Conservation (phyloP, 2,888 invertebrate species). For the Eugnorisma glareosa region DNA sequence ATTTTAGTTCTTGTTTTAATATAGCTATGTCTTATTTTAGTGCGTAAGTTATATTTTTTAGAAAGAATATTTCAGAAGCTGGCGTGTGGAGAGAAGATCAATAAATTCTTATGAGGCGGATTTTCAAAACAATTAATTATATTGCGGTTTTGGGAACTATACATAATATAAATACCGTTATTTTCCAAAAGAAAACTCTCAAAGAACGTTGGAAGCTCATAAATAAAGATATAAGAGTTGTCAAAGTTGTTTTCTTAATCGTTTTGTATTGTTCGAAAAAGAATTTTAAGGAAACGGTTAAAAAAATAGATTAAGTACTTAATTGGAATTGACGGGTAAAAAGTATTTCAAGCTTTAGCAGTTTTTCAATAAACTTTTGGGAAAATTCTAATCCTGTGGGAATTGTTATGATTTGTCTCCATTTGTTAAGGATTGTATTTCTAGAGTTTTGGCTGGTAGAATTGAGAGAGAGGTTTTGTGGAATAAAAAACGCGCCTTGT, state of each 20-base stretch:
- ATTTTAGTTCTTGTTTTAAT: no score
- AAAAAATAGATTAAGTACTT: no score
- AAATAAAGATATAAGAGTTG: conserved; percentile 43
- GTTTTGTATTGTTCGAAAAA: conserved; percentile 25
- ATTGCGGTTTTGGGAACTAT: conserved; percentile 18
- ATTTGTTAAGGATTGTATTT: no score
- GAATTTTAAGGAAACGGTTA: no score
- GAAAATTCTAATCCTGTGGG: not conserved
- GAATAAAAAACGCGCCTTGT: no score
- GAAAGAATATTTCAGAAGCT: not conserved
- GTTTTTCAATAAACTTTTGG: not conserved
- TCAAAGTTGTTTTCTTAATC: conserved; percentile 23
- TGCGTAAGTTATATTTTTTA: not conserved
- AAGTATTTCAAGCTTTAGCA: no score
- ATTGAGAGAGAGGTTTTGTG: no score
- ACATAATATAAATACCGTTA: conserved; percentile 4
- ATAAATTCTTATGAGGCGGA: not conserved
- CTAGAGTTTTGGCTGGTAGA: no score
- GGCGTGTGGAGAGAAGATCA: not conserved
- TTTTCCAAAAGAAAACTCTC: conserved; percentile 4
- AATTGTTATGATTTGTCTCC: no score
- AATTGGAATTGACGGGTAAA: no score
- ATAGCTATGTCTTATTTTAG: no score
- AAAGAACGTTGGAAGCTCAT: conserved; percentile 15
- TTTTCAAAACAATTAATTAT: conserved; percentile 9